These are phyloP conservation scores for Gephyroberyx darwinii DNA, from an alignment of 2,797 vertebrate genomes.

Conservation along the genomic window DNA sequence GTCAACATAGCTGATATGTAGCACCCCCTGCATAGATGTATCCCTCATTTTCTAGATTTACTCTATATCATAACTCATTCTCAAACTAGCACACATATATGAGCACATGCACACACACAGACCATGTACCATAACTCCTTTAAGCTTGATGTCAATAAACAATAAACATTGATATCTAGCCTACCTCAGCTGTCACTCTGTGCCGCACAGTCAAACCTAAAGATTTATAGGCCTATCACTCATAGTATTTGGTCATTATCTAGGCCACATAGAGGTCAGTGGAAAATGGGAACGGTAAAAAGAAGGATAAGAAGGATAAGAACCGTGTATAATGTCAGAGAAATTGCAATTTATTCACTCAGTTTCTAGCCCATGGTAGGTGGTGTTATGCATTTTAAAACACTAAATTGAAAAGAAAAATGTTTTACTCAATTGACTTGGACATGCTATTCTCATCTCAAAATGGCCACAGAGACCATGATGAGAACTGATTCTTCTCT, in stretches of 20 bases:
- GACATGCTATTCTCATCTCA: neutral
- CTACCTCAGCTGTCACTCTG: constrained; percentile 46
- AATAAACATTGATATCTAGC: constrained; percentile 60
- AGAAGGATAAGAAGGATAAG: constrained; percentile 19
- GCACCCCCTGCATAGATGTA: constrained; percentile 22
- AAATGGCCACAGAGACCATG: neutral
- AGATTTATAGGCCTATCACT: constrained; percentile 37
- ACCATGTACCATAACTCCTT: constrained; percentile 45
- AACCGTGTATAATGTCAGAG: neutral
- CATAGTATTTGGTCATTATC: constrained; percentile 7
- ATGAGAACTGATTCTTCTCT: constrained; percentile 5
- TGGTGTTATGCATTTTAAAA: constrained; percentile 36
- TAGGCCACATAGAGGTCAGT: constrained; percentile 29
- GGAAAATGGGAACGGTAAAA: neutral
- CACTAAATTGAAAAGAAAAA: constrained; percentile 16
- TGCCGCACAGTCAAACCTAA: constrained; percentile 45
- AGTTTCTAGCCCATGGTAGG: constrained; percentile 19
- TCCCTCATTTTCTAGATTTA: constrained; percentile 40
- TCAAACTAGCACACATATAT: constrained; percentile 17
- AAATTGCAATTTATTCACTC: neutral
- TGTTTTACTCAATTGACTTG: neutral
- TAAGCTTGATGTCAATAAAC: constrained; percentile 58
- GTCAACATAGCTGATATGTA: constrained; percentile 35
- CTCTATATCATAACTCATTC: constrained; percentile 51
- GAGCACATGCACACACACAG: constrained; percentile 36